phyloP scores from a whole-genome alignment of 2,113 vertebrate species.

The Suricata suricatta region DNA sequence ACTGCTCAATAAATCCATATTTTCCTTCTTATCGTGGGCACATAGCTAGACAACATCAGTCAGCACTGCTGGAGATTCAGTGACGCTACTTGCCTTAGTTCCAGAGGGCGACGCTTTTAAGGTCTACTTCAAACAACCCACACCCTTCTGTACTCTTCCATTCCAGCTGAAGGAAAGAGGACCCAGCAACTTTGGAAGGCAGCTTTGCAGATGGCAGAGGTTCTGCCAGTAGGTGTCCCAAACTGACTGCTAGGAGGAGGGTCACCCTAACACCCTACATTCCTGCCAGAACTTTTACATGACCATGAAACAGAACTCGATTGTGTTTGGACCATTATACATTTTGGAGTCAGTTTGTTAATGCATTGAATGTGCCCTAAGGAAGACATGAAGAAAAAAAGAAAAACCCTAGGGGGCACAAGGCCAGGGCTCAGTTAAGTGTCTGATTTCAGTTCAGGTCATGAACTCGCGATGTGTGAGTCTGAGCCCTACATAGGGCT shows the following conservation, averaged over 20 bases:
- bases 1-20: neutral
- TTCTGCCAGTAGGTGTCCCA: neutral
- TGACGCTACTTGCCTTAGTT: neutral
- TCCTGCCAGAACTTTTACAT: neutral
- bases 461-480: too few relatives aligned
- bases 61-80: neutral
- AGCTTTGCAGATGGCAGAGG: neutral
- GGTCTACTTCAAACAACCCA: neutral
- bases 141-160: neutral
- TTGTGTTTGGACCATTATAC: neutral
- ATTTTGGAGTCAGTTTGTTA: neutral
- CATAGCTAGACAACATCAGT: neutral
- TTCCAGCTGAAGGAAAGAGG: neutral
- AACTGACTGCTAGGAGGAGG: neutral
- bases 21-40: neutral
- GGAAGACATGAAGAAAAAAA: neutral
- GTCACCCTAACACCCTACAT: rapidly evolving
- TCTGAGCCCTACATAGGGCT: too few relatives aligned
- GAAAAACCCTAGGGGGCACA: too few relatives aligned
- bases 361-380: neutral
- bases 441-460: too few relatives aligned
- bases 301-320: neutral
- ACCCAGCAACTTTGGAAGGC: neutral
- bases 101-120: neutral
- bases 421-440: too few relatives aligned